phyloP scores from a whole-genome alignment of 1,140 invertebrate genomes.

The Grapholita molesta region DNA sequence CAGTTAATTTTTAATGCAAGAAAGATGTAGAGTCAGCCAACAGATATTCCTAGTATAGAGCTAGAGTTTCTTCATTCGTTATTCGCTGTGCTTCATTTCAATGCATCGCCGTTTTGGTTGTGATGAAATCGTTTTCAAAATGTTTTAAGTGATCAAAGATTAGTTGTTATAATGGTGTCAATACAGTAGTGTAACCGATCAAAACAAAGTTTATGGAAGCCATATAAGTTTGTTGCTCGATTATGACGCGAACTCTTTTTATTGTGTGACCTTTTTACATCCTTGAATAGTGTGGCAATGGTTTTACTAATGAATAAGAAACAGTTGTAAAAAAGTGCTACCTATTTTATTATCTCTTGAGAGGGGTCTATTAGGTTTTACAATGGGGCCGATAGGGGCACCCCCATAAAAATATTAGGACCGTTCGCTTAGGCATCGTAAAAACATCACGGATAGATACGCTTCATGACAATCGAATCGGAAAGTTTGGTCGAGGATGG shows the following conservation, averaged over 20 bases:
- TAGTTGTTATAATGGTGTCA: not conserved
- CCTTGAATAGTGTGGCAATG: conserved; percentile 46
- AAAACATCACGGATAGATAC: conserved; percentile 50
- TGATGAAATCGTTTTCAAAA: conserved; percentile 33
- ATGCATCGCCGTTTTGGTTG: conserved; percentile 43
- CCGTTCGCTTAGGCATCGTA: conserved; percentile 46
- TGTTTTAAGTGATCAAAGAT: not conserved
- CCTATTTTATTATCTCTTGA: conserved; percentile 38
- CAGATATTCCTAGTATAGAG: conserved; percentile 19
- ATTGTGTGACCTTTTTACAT: conserved; percentile 68
- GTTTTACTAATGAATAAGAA: conserved; percentile 46
- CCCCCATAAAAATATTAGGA: conserved; percentile 68
- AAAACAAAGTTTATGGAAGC: conserved; percentile 28
- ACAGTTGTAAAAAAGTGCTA: conserved; percentile 46
- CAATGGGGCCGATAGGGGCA: conserved; percentile 69
- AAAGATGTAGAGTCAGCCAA: conserved; percentile 15
- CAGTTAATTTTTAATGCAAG: conserved; percentile 20
- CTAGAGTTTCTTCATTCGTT: conserved; percentile 55
- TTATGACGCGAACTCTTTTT: conserved; percentile 52
- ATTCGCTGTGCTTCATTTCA: conserved; percentile 56
- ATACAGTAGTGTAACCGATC: conserved; percentile 8
- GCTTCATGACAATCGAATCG: conserved; percentile 53
- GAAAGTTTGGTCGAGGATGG: conserved; percentile 59
- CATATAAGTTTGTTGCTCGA: conserved; percentile 22
- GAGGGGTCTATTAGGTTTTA: conserved; percentile 43